Conservation (phyloP, 2,797 vertebrate genomes). For the Poecile montanus region DNA sequence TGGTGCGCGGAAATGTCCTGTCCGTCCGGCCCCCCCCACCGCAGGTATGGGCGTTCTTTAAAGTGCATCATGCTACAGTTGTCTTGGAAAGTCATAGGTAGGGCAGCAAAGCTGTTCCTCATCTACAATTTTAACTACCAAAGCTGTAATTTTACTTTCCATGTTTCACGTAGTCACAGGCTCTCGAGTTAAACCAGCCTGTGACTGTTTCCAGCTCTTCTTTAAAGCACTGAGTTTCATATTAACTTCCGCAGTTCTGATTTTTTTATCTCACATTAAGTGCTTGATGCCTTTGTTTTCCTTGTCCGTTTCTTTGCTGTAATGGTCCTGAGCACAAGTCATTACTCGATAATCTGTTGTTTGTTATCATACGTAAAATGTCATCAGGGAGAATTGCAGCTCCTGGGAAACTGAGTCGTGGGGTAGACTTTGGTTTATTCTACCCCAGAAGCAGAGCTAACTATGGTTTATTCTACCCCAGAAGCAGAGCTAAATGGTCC, state of each 20-base stretch:
- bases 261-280: not conserved
- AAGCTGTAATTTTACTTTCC: not conserved
- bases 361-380: not conserved
- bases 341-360: not conserved
- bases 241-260: not conserved
- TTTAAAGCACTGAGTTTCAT: not conserved
- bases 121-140: not conserved
- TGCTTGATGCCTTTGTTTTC: not conserved
- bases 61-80: too few relatives aligned
- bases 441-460: not conserved
- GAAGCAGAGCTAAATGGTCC: not conserved
- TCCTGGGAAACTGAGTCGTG: not conserved
- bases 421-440: not conserved
- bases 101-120: not conserved
- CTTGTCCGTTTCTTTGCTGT: not conserved
- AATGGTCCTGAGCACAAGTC: not conserved
- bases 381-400: not conserved
- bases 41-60: constrained; percentile 60
- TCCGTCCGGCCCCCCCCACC: constrained; percentile 70
- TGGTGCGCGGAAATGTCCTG: constrained; percentile 89
- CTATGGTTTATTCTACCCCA: not conserved
- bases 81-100: not conserved
- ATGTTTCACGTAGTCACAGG: not conserved
- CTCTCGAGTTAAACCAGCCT: not conserved
- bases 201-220: not conserved